Evolutionary conservation across 1,140 invertebrate genomes (phyloP).

Genomic region (Brachionus sp.): DNA sequence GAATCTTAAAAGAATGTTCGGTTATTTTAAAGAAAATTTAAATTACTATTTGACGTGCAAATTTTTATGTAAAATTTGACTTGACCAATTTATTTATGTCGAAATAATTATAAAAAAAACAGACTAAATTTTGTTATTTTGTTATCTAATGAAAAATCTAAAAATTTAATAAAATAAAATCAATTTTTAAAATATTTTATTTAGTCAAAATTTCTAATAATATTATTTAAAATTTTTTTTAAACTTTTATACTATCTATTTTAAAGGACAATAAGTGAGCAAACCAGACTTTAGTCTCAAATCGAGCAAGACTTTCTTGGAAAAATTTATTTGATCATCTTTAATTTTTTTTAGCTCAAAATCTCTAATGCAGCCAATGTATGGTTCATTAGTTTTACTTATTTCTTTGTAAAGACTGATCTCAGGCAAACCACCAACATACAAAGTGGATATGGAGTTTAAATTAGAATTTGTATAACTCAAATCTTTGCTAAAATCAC

Average conservation of each 20-base stretch:
- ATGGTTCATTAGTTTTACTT: neutral
- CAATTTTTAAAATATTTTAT: neutral
- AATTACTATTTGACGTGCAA: no score
- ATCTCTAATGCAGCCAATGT: constrained; percentile 43
- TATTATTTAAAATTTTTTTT: neutral
- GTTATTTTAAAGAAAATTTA: no score
- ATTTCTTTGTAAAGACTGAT: neutral
- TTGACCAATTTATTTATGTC: no score
- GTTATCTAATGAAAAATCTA: no score
- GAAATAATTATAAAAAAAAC: no score
- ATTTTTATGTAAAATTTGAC: no score
- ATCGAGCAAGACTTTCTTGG: constrained; percentile 13
- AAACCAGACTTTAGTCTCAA: constrained; percentile 28
- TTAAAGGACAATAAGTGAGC: constrained; percentile 29
- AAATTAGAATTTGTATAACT: neutral
- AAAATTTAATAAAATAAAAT: no score
- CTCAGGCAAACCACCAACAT: constrained; percentile 1
- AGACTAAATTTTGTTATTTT: no score
- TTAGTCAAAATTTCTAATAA: neutral
- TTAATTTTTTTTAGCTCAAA: neutral
- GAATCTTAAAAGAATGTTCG: no score
- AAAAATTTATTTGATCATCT: neutral
- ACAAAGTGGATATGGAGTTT: neutral
- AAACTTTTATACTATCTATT: neutral
- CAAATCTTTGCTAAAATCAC: neutral